phyloP scores from a whole-genome alignment of 2,888 invertebrate species.

The Geotrupes spiniger region DNA sequence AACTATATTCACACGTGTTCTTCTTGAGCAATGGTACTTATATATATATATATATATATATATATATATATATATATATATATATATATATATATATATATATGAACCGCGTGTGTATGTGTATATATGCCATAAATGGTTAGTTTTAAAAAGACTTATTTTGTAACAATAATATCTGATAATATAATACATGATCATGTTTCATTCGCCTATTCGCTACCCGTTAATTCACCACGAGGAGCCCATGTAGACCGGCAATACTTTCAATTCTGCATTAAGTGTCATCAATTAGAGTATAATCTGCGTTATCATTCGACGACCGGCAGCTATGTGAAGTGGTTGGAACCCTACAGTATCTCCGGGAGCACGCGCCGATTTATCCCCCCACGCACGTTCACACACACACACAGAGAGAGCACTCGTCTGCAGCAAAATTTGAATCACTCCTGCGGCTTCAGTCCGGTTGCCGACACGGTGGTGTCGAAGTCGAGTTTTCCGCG shows the following conservation, averaged over 20 bases:
- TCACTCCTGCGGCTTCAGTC: constrained; percentile 7
- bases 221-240: background rate
- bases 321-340: constrained; percentile 28
- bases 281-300: constrained; percentile 42
- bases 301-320: constrained; percentile 38
- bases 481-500: background rate
- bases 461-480: background rate
- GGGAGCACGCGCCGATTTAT: constrained; percentile 30
- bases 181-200: too few species aligned
- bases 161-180: too few species aligned
- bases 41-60: too few species aligned
- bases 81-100: too few species aligned
- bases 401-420: constrained; percentile 9
- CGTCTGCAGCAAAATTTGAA: constrained; percentile 3
- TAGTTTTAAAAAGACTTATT: too few species aligned
- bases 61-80: too few species aligned
- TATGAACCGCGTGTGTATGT: too few species aligned
- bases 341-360: constrained; percentile 25
- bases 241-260: constrained; percentile 9
- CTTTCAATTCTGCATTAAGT: constrained; percentile 36
- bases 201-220: too few species aligned
- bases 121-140: too few species aligned
- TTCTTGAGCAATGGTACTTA: too few species aligned
- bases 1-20: too few species aligned
- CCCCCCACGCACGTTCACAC: constrained; percentile 16